Evolutionary conservation across 1,140 invertebrate species (phyloP), one percentile per base, ranked within the genome.

Genomic region (Galleria mellonella): DNA sequence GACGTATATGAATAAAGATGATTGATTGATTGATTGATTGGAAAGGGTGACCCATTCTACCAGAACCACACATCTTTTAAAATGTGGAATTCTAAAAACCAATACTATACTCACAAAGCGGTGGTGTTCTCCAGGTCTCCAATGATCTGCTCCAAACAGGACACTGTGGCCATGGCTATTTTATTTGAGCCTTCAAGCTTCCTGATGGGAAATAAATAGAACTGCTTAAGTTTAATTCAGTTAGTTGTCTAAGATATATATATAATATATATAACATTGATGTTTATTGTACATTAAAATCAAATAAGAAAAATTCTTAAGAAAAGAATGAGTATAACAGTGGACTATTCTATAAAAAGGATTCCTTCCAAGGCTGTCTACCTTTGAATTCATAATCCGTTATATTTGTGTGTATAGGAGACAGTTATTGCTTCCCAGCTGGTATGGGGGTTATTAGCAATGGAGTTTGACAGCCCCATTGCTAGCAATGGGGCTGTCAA

Each of bases 61-160:
- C n/a, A n/a, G n/a, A 23, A 23, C 17, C 17, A 23, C 17, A 6
- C 17, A n/a, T n/a, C n/a, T n/a, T n/a, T n/a, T n/a, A n/a, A n/a
- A n/a, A n/a, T n/a, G n/a, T n/a, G n/a, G n/a, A n/a, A n/a, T n/a
- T n/a, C 17, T 2, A 32, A 35, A 35, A 12, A 11, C 32, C n/a
- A 31, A 30, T 38, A 41, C 1, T 12, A 15, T 39, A 66, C 78
- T 75, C 42, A 83, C 79, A 60, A 40, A 9, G 72, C 74, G 13
- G 63, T 81, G 4, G 72, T 63, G 28, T 72, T 66, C 8, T 75
- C 60, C 4, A 66, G 62, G 5, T 83, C 75, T 15, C 42, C 64
- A 37, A 83, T 77, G 4, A 83, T 76, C 35, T 73, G 59, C 37
- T 83, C 79, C 33, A 83, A 29, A 0, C 77, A 48, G 0, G 63